phyloP scores from a whole-genome alignment of 2,113 vertebrate genomes.

The Opisthocomus hoazin region DNA sequence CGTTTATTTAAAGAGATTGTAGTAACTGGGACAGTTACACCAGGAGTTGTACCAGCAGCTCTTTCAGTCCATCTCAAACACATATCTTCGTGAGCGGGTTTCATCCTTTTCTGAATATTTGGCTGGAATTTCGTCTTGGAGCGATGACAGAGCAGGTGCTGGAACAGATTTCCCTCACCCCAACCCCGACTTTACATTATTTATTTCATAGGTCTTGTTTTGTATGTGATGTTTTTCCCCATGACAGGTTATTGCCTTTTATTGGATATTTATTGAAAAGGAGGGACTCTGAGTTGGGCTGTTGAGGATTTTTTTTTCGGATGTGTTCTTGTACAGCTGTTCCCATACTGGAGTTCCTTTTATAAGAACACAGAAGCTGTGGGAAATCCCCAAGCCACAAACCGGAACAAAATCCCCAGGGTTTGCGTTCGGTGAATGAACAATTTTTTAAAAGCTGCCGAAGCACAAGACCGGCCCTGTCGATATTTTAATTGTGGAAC shows the following conservation, averaged over 20 bases:
- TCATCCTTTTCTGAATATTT: not conserved
- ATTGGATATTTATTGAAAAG: conserved; percentile 62
- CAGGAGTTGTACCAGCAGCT: not conserved
- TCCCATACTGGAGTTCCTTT: conserved; percentile 21
- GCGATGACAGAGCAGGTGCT: conserved; percentile 34
- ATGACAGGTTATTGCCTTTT: conserved; percentile 60
- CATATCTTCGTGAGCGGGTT: not conserved
- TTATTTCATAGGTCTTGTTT: conserved; percentile 48
- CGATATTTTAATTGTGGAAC: conserved; percentile 28
- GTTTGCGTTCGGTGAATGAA: not conserved
- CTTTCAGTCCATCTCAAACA: not conserved
- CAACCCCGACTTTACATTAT: not conserved
- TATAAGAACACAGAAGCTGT: conserved; percentile 16
- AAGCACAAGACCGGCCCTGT: conserved; percentile 41
- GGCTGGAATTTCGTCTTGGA: conserved; percentile 24
- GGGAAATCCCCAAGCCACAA: not conserved
- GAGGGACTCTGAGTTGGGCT: conserved; percentile 1
- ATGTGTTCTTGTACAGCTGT: conserved; percentile 35
- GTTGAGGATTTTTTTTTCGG: not conserved
- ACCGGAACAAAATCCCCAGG: not conserved
- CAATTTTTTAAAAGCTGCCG: conserved; percentile 26
- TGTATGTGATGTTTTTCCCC: conserved; percentile 21
- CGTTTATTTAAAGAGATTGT: conserved; percentile 39
- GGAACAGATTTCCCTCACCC: conserved; percentile 28
- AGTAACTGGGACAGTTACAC: conserved; percentile 17